Conservation (phyloP, 2,888 invertebrate genomes). For the Drosophila monieri region DNA sequence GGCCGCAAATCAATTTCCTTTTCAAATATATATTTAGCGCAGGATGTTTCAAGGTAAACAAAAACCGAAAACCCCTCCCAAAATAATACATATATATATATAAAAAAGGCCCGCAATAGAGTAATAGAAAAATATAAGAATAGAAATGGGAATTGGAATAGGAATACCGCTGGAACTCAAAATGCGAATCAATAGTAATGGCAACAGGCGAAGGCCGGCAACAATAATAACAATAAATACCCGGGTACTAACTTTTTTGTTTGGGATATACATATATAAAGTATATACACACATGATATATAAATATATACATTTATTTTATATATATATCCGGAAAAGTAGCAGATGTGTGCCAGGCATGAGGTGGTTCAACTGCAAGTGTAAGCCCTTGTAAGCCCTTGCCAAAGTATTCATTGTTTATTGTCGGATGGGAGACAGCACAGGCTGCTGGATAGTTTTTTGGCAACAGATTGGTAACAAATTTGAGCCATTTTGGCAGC, state of each 20-base stretch:
- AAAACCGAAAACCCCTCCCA: conserved; percentile 5
- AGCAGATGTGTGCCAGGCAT: conserved; percentile 12
- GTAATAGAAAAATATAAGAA: conserved; percentile 7
- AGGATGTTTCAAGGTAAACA: conserved; percentile 46
- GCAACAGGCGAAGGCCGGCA: neutral
- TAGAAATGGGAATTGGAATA: neutral
- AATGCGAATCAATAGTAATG: conserved; percentile 20
- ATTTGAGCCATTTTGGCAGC: conserved; percentile 8
- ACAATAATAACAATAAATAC: conserved; percentile 24
- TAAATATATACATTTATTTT: conserved; percentile 6
- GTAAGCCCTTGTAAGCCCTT: neutral
- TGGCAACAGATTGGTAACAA: conserved; percentile 21
- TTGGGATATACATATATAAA: neutral
- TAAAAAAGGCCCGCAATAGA: conserved; percentile 5
- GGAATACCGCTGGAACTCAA: neutral
- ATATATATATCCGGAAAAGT: neutral
- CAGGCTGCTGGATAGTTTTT: conserved; percentile 11
- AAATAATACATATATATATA: conserved; percentile 17
- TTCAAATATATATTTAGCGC: conserved; percentile 70
- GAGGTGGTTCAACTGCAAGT: conserved; percentile 3
- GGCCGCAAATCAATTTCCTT: conserved; percentile 73
- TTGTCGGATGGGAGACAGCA: neutral
- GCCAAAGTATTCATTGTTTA: conserved; percentile 17
- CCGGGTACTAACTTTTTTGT: neutral
- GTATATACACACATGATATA: too few relatives aligned